These are phyloP conservation scores for Hirtodrosophila alboralis DNA, from an alignment of 2,888 invertebrate genomes.

Conservation along the genomic window DNA sequence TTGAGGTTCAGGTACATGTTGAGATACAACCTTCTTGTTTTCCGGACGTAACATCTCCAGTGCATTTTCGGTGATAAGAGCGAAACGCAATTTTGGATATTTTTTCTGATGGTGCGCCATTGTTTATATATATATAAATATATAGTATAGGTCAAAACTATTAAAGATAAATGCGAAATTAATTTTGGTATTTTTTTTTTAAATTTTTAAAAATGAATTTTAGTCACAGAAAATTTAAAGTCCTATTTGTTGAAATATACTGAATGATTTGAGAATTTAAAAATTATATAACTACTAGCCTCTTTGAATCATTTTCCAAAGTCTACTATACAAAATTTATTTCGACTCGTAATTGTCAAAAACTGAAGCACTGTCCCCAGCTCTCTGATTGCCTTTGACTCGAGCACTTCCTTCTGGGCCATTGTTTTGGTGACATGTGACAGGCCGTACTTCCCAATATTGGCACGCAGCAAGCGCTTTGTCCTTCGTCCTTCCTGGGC, in stretches of 20 bases:
- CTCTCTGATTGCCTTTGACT: conserved; percentile 38
- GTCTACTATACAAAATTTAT: conserved; percentile 21
- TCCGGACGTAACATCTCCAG: conserved; percentile 31
- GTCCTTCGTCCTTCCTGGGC: conserved; percentile 29
- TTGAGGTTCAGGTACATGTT: too few relatives aligned
- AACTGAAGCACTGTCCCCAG: conserved; percentile 5
- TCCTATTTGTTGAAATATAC: neutral
- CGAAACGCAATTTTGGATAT: conserved; percentile 48
- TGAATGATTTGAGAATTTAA: neutral
- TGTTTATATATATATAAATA: too few relatives aligned
- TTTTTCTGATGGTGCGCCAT: conserved; percentile 11
- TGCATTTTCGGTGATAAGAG: conserved; percentile 50
- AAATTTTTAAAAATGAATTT: conserved; percentile 11
- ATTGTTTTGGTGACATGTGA: conserved; percentile 70
- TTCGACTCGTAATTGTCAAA: conserved; percentile 15
- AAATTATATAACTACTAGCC: neutral
- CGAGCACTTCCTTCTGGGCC: conserved; percentile 49
- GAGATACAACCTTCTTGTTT: neutral
- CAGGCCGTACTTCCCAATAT: conserved; percentile 66
- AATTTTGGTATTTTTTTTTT: too few relatives aligned
- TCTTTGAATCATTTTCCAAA: conserved; percentile 8
- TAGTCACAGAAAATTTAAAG: conserved; percentile 7
- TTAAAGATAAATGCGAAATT: too few relatives aligned
- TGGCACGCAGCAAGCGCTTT: conserved; percentile 56
- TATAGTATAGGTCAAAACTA: neutral